These are phyloP conservation scores for Hydrozoanthus gracilis DNA, from an alignment of 92 coral and sea anemone species.

Conservation along the genomic window DNA sequence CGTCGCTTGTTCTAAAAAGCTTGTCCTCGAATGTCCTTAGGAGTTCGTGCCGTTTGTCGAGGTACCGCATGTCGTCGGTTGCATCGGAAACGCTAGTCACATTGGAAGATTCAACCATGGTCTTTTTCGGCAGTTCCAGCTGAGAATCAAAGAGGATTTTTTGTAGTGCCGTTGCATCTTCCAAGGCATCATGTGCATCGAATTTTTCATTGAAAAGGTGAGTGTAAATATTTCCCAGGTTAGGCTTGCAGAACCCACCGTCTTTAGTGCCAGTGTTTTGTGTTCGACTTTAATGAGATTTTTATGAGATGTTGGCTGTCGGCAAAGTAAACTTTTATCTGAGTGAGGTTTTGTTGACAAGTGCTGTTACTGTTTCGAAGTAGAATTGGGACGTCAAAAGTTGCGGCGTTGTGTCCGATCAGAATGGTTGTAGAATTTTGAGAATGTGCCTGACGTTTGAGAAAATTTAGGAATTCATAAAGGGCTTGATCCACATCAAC, in stretches of 20 bases:
- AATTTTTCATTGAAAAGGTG: slow-evolving; percentile 35
- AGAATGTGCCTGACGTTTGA: background rate
- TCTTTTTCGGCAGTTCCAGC: slow-evolving; percentile 12
- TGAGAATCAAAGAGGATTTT: slow-evolving; percentile 26
- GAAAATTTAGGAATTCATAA: background rate
- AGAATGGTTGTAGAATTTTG: slow-evolving; percentile 26
- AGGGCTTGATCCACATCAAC: background rate
- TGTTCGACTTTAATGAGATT: background rate
- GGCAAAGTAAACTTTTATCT: background rate
- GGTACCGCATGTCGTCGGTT: slow-evolving; percentile 15
- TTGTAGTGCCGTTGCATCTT: slow-evolving; percentile 33
- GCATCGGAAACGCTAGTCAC: slow-evolving; percentile 16
- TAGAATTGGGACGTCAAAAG: slow-evolving; percentile 30
- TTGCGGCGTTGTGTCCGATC: slow-evolving; percentile 28
- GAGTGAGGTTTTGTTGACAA: background rate
- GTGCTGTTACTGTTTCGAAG: slow-evolving; percentile 1
- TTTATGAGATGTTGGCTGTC: background rate
- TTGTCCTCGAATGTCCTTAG: slow-evolving; percentile 30
- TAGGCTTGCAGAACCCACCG: background rate
- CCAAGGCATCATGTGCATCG: background rate
- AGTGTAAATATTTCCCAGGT: background rate
- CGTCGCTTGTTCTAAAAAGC: slow-evolving; percentile 17
- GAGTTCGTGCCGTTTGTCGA: slow-evolving; percentile 30
- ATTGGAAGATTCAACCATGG: slow-evolving; percentile 23
- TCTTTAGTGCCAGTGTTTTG: background rate